phyloP scores from a whole-genome alignment of 2,888 invertebrate species.

The Bombylius major region DNA sequence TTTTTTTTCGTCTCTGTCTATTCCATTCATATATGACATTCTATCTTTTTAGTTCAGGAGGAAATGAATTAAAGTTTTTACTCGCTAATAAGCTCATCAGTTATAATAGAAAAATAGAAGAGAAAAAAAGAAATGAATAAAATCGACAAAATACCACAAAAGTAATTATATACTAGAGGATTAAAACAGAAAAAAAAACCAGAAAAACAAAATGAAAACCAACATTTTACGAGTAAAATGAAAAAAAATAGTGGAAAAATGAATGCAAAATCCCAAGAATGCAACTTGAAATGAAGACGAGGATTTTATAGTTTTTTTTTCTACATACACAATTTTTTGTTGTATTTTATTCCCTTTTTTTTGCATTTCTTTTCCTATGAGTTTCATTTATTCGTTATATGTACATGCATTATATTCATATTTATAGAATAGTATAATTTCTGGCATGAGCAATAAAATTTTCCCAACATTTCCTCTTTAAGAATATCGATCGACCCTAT shows the following conservation, averaged over 20 bases:
- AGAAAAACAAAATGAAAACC: neutral
- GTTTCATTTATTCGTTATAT: neutral
- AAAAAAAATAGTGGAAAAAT: too few species aligned
- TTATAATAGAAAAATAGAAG: neutral
- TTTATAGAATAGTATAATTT: neutral
- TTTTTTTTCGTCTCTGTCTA: too few species aligned
- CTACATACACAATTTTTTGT: too few species aligned
- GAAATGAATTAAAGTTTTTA: neutral
- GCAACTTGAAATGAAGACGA: neutral
- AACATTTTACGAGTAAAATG: neutral
- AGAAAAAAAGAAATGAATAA: neutral
- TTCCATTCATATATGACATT: too few species aligned
- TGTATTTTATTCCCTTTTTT: too few species aligned
- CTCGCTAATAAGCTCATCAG: neutral
- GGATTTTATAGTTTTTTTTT: neutral
- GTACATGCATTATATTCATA: neutral
- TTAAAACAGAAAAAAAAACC: neutral
- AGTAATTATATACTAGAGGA: neutral
- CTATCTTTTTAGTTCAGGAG: too few species aligned
- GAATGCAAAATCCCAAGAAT: neutral
- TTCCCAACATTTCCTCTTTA: conserved; percentile 5
- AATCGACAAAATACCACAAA: neutral
- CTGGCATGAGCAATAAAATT: neutral
- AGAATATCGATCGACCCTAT: conserved; percentile 1
- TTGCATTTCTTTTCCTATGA: neutral